Evolutionary conservation across 2,888 invertebrate genomes (phyloP), one percentile per base, ranked within the genome.

Genomic region (Dicyrtomina minuta): DNA sequence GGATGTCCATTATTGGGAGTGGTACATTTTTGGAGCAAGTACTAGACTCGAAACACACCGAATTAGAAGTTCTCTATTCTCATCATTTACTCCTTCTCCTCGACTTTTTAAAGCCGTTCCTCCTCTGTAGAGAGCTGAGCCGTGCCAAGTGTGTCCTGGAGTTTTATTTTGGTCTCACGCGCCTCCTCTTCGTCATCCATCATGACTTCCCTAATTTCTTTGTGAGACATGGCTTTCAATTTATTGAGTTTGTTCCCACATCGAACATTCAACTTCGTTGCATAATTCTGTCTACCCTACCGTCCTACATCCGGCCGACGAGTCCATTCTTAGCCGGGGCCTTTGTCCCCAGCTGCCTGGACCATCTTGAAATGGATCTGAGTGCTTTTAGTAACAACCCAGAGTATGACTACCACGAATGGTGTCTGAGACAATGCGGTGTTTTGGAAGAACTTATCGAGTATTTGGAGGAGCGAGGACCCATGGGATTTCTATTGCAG

Each of bases 21-120:
- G 62, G 62, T 10, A 51, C 49, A 20, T 62, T 62, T 24, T 33
- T 62, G 4, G 46, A 44, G 5, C 62, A 62, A 62, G 62, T 62
- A 20, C 27, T 62, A 2, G 46, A 49, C 27, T 62, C 62, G 2
- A 22, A 17, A 24, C 62, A 62, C 33, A 15, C 62, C 4, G 62
- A 62, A 44, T 20, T 62, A 26, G 62, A 62, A 49, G 62, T 62
- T 62, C n/a, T 62, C 15, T 62, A 62, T 24, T 62, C 62, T 10
- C 62, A 62, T 49, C 62, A 62, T 49, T 26, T 62, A 8, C 33
- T 62, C 2, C 51, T 62, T 1, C 62, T 62, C 3, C 26, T 62
- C 20, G 62, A 62, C 10, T 62, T 51, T n/a, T 17, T 62, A 26
- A 62, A 27, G 44, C 62, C 62, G 1, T 17, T 62, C 12, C 22